A percentile compares a stretch with the other conserved stretches of the same genome.
These are phyloP conservation scores for Crematogaster levior DNA, from an alignment of 2,888 invertebrate genomes.

Conservation along the genomic window DNA sequence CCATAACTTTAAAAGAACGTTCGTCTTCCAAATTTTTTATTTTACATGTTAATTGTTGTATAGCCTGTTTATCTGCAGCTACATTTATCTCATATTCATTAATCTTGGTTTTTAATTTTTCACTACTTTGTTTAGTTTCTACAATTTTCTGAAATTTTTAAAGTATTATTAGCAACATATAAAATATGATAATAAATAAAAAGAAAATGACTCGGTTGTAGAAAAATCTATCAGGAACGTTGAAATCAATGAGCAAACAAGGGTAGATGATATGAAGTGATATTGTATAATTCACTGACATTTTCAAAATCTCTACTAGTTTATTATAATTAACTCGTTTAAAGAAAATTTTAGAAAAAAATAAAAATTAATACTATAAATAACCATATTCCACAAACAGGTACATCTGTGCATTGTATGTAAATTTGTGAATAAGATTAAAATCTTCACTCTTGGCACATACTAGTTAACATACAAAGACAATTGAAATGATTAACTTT, in stretches of 20 bases:
- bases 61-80: conserved; percentile 74
- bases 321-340: no score
- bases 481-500: no score
- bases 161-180: not conserved
- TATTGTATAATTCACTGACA: no score
- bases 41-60: conserved; percentile 77
- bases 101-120: conserved; percentile 54
- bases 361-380: conserved; percentile 1
- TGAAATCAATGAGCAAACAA: not conserved
- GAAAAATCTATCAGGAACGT: not conserved
- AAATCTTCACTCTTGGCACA: no score
- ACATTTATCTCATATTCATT: conserved; percentile 66
- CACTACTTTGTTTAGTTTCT: conserved; percentile 65
- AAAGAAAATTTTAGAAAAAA: no score
- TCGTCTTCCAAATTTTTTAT: conserved; percentile 71
- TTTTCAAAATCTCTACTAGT: no score
- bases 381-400: no score
- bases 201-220: not conserved
- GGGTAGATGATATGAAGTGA: no score
- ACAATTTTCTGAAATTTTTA: conserved; percentile 67
- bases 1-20: conserved; percentile 63
- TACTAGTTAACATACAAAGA: no score
- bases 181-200: not conserved
- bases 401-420: no score
- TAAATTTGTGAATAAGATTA: no score